Evolutionary conservation across 2,888 invertebrate species (phyloP).

Genomic region (Pammene aurita): DNA sequence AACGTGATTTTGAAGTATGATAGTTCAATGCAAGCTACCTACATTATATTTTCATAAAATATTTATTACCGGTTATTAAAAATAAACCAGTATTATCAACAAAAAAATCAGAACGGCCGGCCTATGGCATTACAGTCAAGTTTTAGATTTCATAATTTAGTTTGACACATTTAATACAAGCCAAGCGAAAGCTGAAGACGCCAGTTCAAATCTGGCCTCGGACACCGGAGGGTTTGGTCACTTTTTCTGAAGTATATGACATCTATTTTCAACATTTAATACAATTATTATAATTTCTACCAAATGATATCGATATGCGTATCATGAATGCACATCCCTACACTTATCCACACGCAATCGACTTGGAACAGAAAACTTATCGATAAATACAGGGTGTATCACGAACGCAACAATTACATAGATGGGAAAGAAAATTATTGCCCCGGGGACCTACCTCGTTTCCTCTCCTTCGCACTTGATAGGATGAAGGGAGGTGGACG

Average conservation of each 20-base stretch:
- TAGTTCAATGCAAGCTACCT: no score
- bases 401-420: conserved; percentile 59
- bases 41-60: no score
- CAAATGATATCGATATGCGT: conserved; percentile 31
- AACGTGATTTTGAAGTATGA: no score
- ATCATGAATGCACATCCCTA: conserved; percentile 44
- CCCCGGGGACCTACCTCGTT: conserved; percentile 50
- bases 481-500: conserved; percentile 10
- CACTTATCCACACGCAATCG: conserved; percentile 48
- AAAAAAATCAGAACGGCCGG: no score
- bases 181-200: no score
- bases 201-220: no score
- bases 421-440: conserved; percentile 62
- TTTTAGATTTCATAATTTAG: no score
- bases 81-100: no score
- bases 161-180: neutral
- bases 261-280: neutral
- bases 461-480: conserved; percentile 49
- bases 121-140: no score
- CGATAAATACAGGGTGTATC: conserved; percentile 60
- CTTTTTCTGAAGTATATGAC: no score
- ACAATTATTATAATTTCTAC: conserved; percentile 5
- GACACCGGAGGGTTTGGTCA: no score
- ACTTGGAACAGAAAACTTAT: conserved; percentile 56
- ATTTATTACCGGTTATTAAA: no score